A percentile compares a stretch with the other conserved stretches of the same genome.
Evolutionary conservation across 2,888 invertebrate genomes (phyloP).

Genomic region (Xylota sylvarum): DNA sequence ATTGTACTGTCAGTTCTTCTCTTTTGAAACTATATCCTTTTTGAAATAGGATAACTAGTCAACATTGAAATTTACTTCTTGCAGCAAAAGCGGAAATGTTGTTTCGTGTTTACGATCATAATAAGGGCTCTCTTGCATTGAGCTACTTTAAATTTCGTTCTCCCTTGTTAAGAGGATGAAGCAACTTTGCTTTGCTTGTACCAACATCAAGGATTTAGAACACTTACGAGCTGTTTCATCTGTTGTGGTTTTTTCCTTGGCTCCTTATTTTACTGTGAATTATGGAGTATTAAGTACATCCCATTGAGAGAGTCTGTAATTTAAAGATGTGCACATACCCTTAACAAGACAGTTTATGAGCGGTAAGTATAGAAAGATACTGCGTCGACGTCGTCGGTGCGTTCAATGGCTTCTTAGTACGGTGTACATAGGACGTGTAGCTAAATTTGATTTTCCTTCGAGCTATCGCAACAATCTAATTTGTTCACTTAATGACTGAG

Average conservation of each 20-base stretch:
- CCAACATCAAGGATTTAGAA: not conserved
- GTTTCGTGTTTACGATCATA: not conserved
- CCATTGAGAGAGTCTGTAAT: slow-evolving; percentile 8
- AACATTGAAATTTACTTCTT: not conserved
- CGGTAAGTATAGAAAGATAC: not conserved
- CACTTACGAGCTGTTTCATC: not conserved
- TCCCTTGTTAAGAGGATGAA: too few relatives aligned
- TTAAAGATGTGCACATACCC: not conserved
- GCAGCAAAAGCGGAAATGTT: slow-evolving; percentile 17
- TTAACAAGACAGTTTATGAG: not conserved
- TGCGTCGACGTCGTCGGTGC: not conserved
- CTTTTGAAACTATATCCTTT: not conserved
- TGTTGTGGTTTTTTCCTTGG: not conserved
- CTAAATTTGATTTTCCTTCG: slow-evolving; percentile 4
- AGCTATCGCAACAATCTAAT: slow-evolving; percentile 29
- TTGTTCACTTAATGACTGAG: slow-evolving; percentile 13
- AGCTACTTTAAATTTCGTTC: not conserved
- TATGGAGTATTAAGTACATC: slow-evolving; percentile 17
- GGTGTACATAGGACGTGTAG: not conserved
- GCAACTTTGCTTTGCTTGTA: not conserved
- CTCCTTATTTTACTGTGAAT: not conserved
- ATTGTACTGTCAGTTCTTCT: not conserved
- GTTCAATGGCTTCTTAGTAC: not conserved
- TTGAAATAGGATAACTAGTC: not conserved
- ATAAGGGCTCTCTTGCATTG: not conserved